Percentiles rank a stretch among this genome's conserved stretches.
Conservation (phyloP, 2,113 vertebrate species). For the Toxostoma redivivum region DNA sequence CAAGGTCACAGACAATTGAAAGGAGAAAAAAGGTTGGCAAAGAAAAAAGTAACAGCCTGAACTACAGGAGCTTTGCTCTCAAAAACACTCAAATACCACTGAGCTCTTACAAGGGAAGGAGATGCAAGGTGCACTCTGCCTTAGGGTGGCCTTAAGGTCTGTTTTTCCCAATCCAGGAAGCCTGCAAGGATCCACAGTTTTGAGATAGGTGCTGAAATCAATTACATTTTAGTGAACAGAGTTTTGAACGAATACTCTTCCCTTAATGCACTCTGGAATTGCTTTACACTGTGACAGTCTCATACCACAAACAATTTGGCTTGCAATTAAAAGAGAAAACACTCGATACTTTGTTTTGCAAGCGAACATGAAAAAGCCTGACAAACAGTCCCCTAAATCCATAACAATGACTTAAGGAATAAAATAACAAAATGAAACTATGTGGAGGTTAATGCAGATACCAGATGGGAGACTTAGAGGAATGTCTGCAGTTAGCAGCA, state of each 20-base stretch:
- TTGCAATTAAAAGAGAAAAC: neutral
- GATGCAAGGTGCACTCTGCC: neutral
- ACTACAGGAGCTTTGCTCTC: neutral
- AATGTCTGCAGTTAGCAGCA: constrained; percentile 56
- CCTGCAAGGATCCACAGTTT: neutral
- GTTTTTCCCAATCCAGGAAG: neutral
- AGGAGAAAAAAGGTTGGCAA: neutral
- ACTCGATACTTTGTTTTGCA: neutral
- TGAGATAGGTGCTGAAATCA: neutral
- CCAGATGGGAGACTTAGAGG: constrained; percentile 56
- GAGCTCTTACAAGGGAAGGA: neutral
- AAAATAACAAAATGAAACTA: neutral
- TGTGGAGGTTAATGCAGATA: neutral
- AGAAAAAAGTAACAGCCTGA: neutral
- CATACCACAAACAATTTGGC: neutral
- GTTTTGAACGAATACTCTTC: neutral
- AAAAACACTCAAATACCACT: neutral
- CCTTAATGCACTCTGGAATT: neutral
- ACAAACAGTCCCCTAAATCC: neutral
- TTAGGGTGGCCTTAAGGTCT: neutral
- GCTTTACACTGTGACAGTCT: neutral
- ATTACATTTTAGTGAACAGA: neutral
- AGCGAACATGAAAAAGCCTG: neutral
- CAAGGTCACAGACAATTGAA: neutral
- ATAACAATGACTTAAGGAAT: neutral